Conservation (phyloP, 2,888 invertebrate species). For the Sympetrum striolatum region DNA sequence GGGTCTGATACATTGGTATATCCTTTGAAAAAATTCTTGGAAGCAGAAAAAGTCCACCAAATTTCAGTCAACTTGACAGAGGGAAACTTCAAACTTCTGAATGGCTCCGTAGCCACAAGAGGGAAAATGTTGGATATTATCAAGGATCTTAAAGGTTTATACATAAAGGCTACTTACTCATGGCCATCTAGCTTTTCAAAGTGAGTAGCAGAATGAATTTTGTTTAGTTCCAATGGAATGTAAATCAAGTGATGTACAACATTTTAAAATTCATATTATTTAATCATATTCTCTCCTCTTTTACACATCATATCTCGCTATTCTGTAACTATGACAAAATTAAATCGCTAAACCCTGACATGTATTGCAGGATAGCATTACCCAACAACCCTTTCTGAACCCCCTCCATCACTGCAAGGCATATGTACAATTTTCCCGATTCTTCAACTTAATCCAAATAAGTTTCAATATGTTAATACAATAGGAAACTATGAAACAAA, state of each 20-base stretch:
- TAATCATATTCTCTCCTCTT: too few relatives aligned
- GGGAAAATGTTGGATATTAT: conserved; percentile 92
- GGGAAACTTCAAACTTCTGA: conserved; percentile 72
- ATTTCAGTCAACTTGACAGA: conserved; percentile 78
- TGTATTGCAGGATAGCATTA: too few relatives aligned
- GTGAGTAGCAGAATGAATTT: conserved; percentile 54
- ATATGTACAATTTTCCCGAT: too few relatives aligned
- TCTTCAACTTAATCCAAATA: too few relatives aligned
- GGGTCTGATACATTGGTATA: conserved; percentile 75
- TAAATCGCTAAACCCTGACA: too few relatives aligned
- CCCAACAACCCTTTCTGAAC: too few relatives aligned
- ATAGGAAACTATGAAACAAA: too few relatives aligned
- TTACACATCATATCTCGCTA: too few relatives aligned
- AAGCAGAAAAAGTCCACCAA: conserved; percentile 69
- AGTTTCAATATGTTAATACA: too few relatives aligned
- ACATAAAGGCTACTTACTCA: conserved; percentile 89
- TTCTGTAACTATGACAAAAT: too few relatives aligned
- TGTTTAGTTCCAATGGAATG: neutral
- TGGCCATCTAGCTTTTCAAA: conserved; percentile 74
- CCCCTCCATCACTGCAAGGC: too few relatives aligned
- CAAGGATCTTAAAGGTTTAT: conserved; percentile 79
- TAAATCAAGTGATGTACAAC: neutral
- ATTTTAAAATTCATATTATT: too few relatives aligned
- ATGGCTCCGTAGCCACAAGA: conserved; percentile 73
- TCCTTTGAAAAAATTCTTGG: conserved; percentile 81